Base-by-base conservation (phyloP, 2,888 invertebrate species). In the Conistra vaccinii region DNA sequence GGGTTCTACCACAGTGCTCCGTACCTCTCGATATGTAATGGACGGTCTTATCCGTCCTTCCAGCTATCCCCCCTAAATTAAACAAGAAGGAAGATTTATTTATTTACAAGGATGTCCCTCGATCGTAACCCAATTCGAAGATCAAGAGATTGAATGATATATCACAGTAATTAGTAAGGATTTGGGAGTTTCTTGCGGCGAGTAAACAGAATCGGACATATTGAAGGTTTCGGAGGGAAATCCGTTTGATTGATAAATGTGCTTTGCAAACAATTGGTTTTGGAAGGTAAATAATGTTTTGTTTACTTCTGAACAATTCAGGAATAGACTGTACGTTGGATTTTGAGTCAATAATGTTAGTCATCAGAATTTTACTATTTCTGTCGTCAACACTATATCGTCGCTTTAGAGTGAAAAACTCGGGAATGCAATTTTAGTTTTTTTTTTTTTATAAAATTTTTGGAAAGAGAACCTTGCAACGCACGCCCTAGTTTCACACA, bases 111-210 rank as follows among this genome's bases (percentile, higher is more conserved):
- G 55, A 65, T 71, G 69, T 73, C 67, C 48, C 39, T 26, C 45
- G 45, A 48, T 66, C 69, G 78, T 84, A 84, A 77, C 74, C 84
- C 61, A 63, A 63, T 72, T 83, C 58, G 20, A 10, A 29, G 79
- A 83, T 76, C 57, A 69, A 57, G 71, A 68, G 80, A 70, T 77
- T 63, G 55, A 63, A 60, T 84, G 86, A 84, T 84, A 61, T 76
- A 84, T 80, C 53, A 60, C 69, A 39, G 75, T 77, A 81, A 86
- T 84, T 85, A 86, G 74, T 61, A 32, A 39, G 71, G 85, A 78
- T 79, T 78, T 67, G 70, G n/a, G 76, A 32, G 73, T 35, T 70
- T 63, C 69, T 73, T 60, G 53, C 12, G 55, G 39, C n/a, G 35
- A 63, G n/a, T 42, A 67, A 71, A 73, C 60, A 39, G 55, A 60